Percentiles rank a stretch among this genome's conserved stretches.
Evolutionary conservation across 2,888 invertebrate genomes (phyloP).

Genomic region (Lepidonotus clava): DNA sequence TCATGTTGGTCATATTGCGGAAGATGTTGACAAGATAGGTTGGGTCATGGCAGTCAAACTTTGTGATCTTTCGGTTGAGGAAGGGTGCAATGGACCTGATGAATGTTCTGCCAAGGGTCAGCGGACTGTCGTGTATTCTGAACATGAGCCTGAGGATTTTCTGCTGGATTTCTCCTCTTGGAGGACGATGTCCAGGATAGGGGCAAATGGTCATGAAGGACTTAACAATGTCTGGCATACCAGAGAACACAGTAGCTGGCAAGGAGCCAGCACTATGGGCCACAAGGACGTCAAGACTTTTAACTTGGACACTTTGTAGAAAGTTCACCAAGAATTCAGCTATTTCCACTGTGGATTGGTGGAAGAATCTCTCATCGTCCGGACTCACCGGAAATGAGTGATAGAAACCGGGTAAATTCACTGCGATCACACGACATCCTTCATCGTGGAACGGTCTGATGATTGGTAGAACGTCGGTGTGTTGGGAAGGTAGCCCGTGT

Average conservation of each 20-base stretch:
- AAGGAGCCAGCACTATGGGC: not conserved
- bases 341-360: not conserved
- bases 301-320: not conserved
- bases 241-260: not conserved
- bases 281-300: not conserved
- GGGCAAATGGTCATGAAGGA: not conserved
- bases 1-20: not conserved
- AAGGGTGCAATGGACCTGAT: not conserved
- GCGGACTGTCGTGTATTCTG: not conserved
- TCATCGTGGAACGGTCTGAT: not conserved
- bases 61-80: not conserved
- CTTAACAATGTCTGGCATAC: not conserved
- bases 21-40: not conserved
- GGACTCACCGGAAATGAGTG: not conserved
- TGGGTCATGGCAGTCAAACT: not conserved
- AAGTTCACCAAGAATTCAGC: constrained; percentile 8
- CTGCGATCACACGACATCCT: constrained; percentile 15
- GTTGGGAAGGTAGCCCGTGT: not conserved
- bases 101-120: not conserved
- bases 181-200: not conserved
- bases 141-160: not conserved
- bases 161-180: not conserved
- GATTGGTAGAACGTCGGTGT: constrained; percentile 16
- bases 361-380: constrained; percentile 2
- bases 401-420: constrained; percentile 6